Percentiles rank a stretch among this genome's conserved stretches.
phyloP scores from a whole-genome alignment of 2,113 vertebrate species.

The Colaptes auratus region DNA sequence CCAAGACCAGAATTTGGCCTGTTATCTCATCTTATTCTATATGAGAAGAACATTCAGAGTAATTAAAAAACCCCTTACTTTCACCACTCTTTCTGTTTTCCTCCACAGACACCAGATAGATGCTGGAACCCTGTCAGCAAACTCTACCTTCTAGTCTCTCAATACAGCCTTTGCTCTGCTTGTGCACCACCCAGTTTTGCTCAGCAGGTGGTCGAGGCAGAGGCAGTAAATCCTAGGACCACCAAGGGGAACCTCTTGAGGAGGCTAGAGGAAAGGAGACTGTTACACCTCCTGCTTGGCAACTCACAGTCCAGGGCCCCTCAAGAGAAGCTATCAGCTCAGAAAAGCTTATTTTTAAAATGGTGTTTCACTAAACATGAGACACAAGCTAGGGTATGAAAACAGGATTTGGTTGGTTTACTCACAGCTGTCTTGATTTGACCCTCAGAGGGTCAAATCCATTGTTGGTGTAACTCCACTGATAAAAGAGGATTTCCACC shows the following conservation, averaged over 20 bases:
- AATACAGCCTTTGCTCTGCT: background rate
- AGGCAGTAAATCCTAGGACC: background rate
- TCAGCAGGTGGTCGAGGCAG: background rate
- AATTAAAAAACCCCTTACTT: background rate
- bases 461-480: background rate
- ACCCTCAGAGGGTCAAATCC: background rate
- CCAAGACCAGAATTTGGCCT: background rate
- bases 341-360: slow-evolving; percentile 10
- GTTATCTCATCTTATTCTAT: background rate
- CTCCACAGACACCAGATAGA: slow-evolving; percentile 5
- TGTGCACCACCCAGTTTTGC: background rate
- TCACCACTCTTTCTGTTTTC: background rate
- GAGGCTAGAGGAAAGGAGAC: background rate
- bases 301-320: background rate
- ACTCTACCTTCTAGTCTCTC: background rate
- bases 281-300: background rate
- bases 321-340: background rate
- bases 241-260: background rate
- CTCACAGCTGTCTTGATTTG: slow-evolving; percentile 32
- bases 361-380: background rate
- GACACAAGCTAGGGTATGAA: background rate
- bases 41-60: background rate
- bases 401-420: background rate
- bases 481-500: background rate
- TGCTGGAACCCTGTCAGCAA: background rate